Conservation (phyloP, 2,888 invertebrate genomes). For the Agonopterix subpropinquella region DNA sequence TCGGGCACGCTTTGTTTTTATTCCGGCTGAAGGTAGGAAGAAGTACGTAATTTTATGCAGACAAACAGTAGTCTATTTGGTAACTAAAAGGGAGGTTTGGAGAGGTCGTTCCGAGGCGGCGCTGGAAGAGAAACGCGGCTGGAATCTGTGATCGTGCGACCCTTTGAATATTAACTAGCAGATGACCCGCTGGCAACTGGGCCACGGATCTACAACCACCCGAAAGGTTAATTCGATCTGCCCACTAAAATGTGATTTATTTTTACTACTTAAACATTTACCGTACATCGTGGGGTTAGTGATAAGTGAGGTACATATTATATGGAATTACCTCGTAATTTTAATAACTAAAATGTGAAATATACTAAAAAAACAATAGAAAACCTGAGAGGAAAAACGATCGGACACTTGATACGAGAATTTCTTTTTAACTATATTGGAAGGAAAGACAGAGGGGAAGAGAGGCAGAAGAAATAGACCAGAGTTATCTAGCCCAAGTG, state of each 20-base stretch:
- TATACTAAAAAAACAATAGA: too few species aligned
- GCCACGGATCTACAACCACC: conserved; percentile 50
- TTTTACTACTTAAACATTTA: conserved; percentile 3
- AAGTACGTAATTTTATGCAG: conserved; percentile 11
- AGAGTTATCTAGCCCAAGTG: too few species aligned
- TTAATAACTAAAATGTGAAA: too few species aligned
- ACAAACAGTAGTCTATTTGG: conserved; percentile 35
- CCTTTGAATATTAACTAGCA: conserved; percentile 71
- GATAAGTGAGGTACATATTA: too few species aligned
- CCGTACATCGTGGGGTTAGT: background rate
- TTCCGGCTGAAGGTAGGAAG: conserved; percentile 4
- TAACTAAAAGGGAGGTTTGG: conserved; percentile 41
- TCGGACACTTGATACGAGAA: too few species aligned
- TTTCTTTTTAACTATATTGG: too few species aligned
- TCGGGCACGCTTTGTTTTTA: conserved; percentile 11
- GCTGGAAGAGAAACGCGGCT: conserved; percentile 49
- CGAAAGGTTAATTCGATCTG: conserved; percentile 56
- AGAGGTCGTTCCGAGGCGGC: conserved; percentile 32
- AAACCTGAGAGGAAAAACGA: too few species aligned
- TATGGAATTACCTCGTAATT: too few species aligned
- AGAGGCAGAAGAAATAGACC: too few species aligned
- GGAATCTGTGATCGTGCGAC: conserved; percentile 63
- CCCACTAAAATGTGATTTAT: conserved; percentile 23
- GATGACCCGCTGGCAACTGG: conserved; percentile 60
- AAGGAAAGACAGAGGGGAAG: too few species aligned